A percentile compares a stretch with the other conserved stretches of the same genome.
These are phyloP conservation scores for Zaprionus taronus DNA, from an alignment of 1,140 invertebrate genomes.

Conservation along the genomic window DNA sequence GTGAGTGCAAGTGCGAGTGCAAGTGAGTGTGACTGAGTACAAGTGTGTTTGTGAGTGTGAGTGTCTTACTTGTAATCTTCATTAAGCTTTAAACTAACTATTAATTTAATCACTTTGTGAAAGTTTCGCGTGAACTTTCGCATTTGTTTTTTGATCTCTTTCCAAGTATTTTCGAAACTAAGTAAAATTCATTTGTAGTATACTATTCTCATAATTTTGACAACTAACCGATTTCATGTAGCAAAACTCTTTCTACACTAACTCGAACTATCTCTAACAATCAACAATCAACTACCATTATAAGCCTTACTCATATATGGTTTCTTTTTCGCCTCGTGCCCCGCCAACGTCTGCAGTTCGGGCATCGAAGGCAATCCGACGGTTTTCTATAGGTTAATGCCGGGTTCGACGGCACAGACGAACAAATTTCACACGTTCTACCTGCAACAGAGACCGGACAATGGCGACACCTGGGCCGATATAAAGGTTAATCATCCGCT, in stretches of 20 bases:
- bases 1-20: slow-evolving; percentile 1
- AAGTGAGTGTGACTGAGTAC: slow-evolving; percentile 23
- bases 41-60: slow-evolving; percentile 37
- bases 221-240: slow-evolving; percentile 60
- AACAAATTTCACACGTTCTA: slow-evolving; percentile 98
- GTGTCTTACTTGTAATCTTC: slow-evolving; percentile 11
- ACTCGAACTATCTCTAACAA: slow-evolving; percentile 8
- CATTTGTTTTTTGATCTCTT: slow-evolving; percentile 64
- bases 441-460: slow-evolving; percentile 95
- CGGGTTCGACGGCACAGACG: slow-evolving; percentile 96
- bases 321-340: slow-evolving; percentile 10
- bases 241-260: slow-evolving; percentile 40
- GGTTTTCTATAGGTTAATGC: slow-evolving; percentile 97
- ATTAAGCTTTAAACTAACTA: slow-evolving; percentile 16
- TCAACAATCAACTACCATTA: not conserved
- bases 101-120: slow-evolving; percentile 12
- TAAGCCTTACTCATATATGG: slow-evolving; percentile 44
- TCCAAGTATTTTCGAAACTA: slow-evolving; percentile 22
- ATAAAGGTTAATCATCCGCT: slow-evolving; percentile 98
- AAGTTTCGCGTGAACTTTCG: slow-evolving; percentile 8
- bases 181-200: slow-evolving; percentile 53
- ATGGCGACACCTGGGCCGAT: slow-evolving; percentile 96
- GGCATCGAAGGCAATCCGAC: slow-evolving; percentile 98
- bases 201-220: slow-evolving; percentile 29
- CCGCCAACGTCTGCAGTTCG: slow-evolving; percentile 88